A percentile compares a stretch with the other conserved stretches of the same genome.
Conservation (phyloP, 2,113 vertebrate genomes). For the Astur gentilis region DNA sequence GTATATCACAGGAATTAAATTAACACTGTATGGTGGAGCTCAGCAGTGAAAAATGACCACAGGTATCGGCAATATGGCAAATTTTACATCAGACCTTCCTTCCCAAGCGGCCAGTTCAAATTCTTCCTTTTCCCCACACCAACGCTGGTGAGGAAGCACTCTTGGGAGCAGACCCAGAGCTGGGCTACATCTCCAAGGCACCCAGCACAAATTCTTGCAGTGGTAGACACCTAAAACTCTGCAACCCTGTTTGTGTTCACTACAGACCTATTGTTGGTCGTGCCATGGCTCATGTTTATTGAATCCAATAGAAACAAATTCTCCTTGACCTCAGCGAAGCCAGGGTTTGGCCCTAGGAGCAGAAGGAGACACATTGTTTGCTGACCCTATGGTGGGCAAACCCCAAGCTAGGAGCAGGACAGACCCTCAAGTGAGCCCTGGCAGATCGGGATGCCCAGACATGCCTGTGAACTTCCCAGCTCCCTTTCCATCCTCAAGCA, state of each 20-base stretch:
- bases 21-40: background rate
- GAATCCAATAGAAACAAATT: background rate
- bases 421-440: background rate
- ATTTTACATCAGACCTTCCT: background rate
- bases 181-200: background rate
- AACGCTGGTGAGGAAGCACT: background rate
- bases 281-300: background rate
- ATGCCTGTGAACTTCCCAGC: background rate
- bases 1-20: background rate
- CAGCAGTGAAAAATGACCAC: background rate
- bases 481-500: background rate
- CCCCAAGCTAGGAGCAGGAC: fast-evolving
- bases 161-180: background rate
- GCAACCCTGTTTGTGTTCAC: background rate
- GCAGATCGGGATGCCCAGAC: background rate
- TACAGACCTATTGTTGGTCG: background rate
- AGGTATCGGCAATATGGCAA: fast-evolving
- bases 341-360: background rate
- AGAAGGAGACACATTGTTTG: background rate
- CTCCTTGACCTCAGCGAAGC: background rate
- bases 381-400: background rate
- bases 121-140: background rate
- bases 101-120: background rate
- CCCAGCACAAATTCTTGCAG: background rate
- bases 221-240: background rate